These are phyloP conservation scores for Karalla daura DNA, from an alignment of 2,797 vertebrate genomes.

Conservation along the genomic window DNA sequence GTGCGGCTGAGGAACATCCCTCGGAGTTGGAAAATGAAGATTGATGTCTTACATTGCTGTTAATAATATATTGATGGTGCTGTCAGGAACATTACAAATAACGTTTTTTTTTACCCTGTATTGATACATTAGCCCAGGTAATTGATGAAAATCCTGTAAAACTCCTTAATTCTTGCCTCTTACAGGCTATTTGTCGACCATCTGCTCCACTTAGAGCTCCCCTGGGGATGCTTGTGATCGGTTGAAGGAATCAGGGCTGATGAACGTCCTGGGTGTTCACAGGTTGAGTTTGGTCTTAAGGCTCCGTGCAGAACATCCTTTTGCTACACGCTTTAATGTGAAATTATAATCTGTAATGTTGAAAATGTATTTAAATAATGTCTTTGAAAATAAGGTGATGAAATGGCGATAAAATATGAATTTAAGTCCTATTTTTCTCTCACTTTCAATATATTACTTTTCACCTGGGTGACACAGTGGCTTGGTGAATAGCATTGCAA, in stretches of 20 bases:
- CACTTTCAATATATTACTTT: no score
- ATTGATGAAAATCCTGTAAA: constrained; percentile 98
- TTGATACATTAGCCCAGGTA: constrained; percentile 88
- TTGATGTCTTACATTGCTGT: constrained; percentile 64
- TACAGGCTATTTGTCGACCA: constrained; percentile 98
- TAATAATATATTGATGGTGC: constrained; percentile 81
- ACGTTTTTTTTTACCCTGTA: constrained; percentile 64
- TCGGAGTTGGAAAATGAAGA: constrained; percentile 74
- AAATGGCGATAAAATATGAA: no score
- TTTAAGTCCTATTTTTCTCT: no score
- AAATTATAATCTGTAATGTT: background rate
- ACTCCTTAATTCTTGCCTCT: constrained; percentile 93
- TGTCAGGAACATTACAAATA: constrained; percentile 75
- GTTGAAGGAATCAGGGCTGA: constrained; percentile 97
- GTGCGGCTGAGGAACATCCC: constrained; percentile 34
- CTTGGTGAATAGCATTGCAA: no score
- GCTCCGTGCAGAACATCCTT: background rate
- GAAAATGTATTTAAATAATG: no score
- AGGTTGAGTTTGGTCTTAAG: constrained; percentile 23
- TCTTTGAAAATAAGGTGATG: no score
- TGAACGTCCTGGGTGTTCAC: constrained; percentile 65
- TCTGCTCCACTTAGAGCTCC: constrained; percentile 97
- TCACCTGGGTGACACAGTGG: no score
- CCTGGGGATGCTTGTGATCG: constrained; percentile 92
- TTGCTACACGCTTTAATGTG: no score